phyloP scores from a whole-genome alignment of 2,797 vertebrate genomes.

The Hydrophis major region DNA sequence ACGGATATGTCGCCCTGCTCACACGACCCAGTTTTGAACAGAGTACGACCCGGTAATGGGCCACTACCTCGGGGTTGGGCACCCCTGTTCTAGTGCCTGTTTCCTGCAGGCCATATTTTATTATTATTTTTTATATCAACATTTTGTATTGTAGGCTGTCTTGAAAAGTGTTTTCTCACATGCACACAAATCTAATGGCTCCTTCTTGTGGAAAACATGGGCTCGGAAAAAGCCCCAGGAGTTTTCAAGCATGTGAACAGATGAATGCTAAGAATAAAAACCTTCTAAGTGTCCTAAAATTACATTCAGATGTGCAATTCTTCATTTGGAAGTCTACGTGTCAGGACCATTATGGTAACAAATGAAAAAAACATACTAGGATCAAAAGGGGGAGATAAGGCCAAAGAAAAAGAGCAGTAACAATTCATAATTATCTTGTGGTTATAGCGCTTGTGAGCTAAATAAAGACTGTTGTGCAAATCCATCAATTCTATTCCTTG shows the following conservation, averaged over 20 bases:
- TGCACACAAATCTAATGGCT: not conserved
- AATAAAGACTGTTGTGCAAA: not conserved
- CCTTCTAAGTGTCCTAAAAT: not conserved
- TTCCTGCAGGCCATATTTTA: not conserved
- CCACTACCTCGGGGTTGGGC: not conserved
- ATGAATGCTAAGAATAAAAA: not conserved
- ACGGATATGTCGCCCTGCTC: not conserved
- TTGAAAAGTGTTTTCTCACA: not conserved
- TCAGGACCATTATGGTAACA: not conserved
- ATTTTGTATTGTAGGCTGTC: not conserved
- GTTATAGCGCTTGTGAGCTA: not conserved
- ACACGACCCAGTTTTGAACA: not conserved
- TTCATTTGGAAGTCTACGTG: not conserved
- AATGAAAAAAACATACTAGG: not conserved
- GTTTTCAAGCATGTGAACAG: not conserved
- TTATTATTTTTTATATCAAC: not conserved
- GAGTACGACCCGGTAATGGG: not conserved
- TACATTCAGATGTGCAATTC: not conserved
- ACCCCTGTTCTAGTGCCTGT: not conserved
- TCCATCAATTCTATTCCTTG: not conserved
- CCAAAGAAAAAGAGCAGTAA: not conserved
- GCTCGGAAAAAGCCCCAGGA: not conserved
- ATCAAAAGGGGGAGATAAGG: not conserved
- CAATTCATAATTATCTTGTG: not conserved
- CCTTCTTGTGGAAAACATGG: no score